These are phyloP conservation scores for Macrochelys suwanniensis DNA, from an alignment of 2,797 vertebrate genomes.

Conservation along the genomic window DNA sequence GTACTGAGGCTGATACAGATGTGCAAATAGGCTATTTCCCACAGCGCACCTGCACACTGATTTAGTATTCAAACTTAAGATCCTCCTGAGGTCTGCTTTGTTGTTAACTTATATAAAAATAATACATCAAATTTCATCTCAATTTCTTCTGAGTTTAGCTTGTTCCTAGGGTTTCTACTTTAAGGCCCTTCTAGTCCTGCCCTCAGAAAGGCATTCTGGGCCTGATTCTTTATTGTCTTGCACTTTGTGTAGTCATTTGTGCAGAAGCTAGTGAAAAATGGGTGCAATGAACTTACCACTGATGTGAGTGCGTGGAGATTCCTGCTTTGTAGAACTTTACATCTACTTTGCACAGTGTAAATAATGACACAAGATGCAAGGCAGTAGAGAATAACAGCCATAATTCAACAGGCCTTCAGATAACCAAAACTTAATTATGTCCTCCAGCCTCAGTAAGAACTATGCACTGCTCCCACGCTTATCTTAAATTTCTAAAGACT, in stretches of 20 bases:
- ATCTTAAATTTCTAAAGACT: neutral
- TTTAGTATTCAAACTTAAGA: neutral
- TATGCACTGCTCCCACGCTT: neutral
- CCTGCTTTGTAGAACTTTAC: neutral
- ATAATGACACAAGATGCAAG: neutral
- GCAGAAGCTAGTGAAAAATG: neutral
- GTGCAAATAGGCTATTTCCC: neutral
- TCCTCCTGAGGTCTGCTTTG: neutral
- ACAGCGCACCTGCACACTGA: neutral
- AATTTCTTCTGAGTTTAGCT: neutral
- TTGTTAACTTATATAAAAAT: neutral
- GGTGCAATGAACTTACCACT: neutral
- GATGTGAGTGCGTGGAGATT: neutral
- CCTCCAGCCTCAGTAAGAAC: neutral
- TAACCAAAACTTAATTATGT: rapidly evolving
- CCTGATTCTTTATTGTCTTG: neutral
- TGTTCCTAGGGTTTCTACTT: neutral
- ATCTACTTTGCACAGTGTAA: neutral
- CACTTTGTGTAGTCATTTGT: rapidly evolving
- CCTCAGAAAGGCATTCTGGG: neutral
- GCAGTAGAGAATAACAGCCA: neutral
- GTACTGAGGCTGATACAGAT: neutral
- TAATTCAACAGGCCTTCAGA: neutral
- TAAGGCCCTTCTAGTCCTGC: neutral
- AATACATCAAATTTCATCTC: neutral